phyloP scores from a whole-genome alignment of 2,113 vertebrate genomes.

The Salvelinus sp. region DNA sequence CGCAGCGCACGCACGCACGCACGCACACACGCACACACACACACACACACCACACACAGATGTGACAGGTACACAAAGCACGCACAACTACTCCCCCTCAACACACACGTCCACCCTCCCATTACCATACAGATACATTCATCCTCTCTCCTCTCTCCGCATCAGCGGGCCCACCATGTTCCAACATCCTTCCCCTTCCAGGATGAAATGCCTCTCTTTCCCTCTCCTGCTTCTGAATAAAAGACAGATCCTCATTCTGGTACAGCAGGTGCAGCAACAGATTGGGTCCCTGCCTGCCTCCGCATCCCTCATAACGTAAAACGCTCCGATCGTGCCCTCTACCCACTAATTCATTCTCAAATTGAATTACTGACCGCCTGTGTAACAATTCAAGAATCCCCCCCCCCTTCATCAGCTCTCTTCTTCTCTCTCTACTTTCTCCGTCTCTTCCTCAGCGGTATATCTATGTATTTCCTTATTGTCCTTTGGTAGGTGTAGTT shows the following conservation, averaged over 20 bases:
- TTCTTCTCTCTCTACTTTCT: slow-evolving; percentile 8
- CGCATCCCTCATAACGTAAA: slow-evolving; percentile 58
- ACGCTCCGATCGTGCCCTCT: slow-evolving; percentile 68
- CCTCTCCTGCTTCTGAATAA: slow-evolving; percentile 70
- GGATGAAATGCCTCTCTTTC: slow-evolving; percentile 68
- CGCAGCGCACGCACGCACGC: no score
- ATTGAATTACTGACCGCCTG: slow-evolving; percentile 76
- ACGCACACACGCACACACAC: no score
- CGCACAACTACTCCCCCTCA: no score
- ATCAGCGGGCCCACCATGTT: slow-evolving; percentile 61
- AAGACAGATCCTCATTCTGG: slow-evolving; percentile 77
- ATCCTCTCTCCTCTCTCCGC: slow-evolving; percentile 46
- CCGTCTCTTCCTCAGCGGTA: slow-evolving; percentile 12
- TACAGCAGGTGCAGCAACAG: slow-evolving; percentile 76
- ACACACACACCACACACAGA: no score
- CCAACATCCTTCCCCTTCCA: slow-evolving; percentile 63
- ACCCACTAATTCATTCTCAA: slow-evolving; percentile 75
- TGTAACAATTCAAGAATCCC: slow-evolving; percentile 47
- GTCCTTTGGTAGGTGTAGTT: slow-evolving; percentile 42
- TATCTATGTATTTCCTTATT: slow-evolving; percentile 24
- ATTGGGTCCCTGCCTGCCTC: slow-evolving; percentile 69
- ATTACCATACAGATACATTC: neutral
- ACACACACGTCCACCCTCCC: no score
- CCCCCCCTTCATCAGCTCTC: slow-evolving; percentile 25
- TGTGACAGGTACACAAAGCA: no score